Conservation (phyloP, 2,113 vertebrate genomes). For the Hystrix brachyura region DNA sequence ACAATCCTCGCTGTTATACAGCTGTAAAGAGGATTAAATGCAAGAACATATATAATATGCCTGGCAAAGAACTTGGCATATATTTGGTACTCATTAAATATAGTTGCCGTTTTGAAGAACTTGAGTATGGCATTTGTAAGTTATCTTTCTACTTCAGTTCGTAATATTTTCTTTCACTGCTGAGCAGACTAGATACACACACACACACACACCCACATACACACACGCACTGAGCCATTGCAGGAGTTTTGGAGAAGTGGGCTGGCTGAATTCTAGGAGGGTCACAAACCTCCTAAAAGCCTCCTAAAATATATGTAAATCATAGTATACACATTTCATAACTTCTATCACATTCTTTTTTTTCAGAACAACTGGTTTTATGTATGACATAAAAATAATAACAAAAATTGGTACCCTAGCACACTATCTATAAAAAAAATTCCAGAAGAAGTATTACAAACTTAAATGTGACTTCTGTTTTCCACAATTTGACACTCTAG, state of each 20-base stretch:
- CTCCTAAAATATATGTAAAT: not conserved
- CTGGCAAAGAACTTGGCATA: not conserved
- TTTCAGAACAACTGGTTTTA: not conserved
- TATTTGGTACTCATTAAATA: constrained; percentile 3
- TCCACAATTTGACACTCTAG: not conserved
- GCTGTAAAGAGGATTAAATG: not conserved
- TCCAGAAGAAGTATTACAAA: not conserved
- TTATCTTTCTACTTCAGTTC: not conserved
- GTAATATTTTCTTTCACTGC: not conserved
- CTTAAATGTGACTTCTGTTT: not conserved
- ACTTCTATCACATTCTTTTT: not conserved
- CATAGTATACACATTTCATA: not conserved
- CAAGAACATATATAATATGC: not conserved
- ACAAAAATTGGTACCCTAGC: not conserved
- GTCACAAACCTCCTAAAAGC: not conserved
- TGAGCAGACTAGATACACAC: not conserved
- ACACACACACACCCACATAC: not conserved
- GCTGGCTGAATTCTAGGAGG: not conserved
- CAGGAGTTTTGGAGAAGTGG: not conserved
- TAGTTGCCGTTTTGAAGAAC: not conserved
- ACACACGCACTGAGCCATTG: not conserved
- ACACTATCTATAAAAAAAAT: not conserved
- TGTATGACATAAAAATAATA: not conserved
- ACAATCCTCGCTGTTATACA: not conserved
- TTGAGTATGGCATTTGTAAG: not conserved